phyloP scores from a whole-genome alignment of 2,797 vertebrate species.

The Cuniculus paca region DNA sequence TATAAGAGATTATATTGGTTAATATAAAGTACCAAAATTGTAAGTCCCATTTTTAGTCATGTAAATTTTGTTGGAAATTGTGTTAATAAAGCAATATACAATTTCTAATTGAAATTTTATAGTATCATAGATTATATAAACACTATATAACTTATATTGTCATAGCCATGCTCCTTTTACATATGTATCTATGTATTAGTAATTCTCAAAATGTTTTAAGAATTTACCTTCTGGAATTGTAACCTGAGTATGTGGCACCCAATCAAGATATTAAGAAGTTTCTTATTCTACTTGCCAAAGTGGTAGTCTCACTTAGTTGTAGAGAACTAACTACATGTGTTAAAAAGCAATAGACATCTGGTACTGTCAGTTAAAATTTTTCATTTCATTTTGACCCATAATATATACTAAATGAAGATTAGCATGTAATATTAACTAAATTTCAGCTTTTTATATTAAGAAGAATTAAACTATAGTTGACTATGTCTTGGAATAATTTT shows the following conservation, averaged over 20 bases:
- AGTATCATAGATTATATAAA: background rate
- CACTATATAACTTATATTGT: background rate
- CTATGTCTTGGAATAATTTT: slow-evolving; percentile 32
- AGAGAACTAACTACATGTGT: background rate
- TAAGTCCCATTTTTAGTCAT: background rate
- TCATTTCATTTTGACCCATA: background rate
- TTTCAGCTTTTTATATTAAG: background rate
- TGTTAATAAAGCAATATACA: background rate
- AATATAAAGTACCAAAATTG: slow-evolving; percentile 24
- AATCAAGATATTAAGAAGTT: background rate
- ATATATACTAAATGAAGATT: background rate
- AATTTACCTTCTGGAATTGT: slow-evolving; percentile 29
- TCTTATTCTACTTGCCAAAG: background rate
- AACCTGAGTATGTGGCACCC: background rate
- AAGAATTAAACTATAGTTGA: slow-evolving; percentile 24
- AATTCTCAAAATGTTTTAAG: slow-evolving; percentile 50
- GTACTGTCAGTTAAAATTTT: background rate
- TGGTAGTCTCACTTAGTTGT: background rate
- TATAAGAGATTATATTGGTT: background rate
- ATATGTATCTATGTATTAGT: background rate
- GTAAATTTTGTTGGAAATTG: slow-evolving; percentile 27
- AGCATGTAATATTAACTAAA: background rate
- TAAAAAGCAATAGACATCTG: background rate
- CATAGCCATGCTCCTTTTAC: background rate
- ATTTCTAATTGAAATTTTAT: slow-evolving; percentile 2